Evolutionary conservation across 2,797 vertebrate genomes (phyloP).

Genomic region (Sus cebifrons): DNA sequence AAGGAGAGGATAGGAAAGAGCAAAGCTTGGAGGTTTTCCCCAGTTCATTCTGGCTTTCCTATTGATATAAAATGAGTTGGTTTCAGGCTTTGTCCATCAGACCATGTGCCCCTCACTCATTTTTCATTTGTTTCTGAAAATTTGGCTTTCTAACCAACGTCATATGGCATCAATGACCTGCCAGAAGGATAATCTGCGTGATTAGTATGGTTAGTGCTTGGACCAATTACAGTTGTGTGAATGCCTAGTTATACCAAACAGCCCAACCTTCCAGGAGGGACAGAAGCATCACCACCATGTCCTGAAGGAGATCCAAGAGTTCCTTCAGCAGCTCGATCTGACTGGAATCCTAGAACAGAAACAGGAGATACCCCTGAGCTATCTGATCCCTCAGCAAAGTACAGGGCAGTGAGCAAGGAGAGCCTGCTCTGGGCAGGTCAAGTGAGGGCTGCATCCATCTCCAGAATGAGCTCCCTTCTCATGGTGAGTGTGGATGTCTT

Average conservation of each 20-base stretch:
- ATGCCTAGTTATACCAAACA: conserved; percentile 84
- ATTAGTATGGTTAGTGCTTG: conserved; percentile 75
- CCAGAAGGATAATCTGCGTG: conserved; percentile 64
- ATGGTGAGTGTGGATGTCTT: not conserved
- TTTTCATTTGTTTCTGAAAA: conserved; percentile 69
- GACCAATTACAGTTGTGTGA: conserved; percentile 79
- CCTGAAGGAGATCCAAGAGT: conserved; percentile 98
- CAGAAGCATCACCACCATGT: conserved; percentile 99
- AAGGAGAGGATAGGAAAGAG: conserved; percentile 76
- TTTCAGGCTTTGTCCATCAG: conserved; percentile 78
- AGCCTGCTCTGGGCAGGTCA: conserved; percentile 77
- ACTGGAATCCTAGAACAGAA: conserved; percentile 95
- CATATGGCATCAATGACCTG: conserved; percentile 61
- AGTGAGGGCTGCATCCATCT: not conserved
- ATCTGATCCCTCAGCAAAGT: conserved; percentile 77
- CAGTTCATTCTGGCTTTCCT: conserved; percentile 88
- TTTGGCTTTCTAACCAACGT: conserved; percentile 76
- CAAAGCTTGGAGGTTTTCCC: conserved; percentile 86
- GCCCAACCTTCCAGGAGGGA: conserved; percentile 98
- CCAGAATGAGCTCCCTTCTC: conserved; percentile 42
- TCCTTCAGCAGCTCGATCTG: conserved; percentile 99
- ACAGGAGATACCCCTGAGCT: conserved; percentile 81
- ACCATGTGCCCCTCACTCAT: conserved; percentile 79
- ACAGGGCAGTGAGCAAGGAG: conserved; percentile 79
- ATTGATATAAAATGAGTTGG: conserved; percentile 80